Conservation (phyloP, 2,888 invertebrate species). For the Tanytarsus gracilentus region DNA sequence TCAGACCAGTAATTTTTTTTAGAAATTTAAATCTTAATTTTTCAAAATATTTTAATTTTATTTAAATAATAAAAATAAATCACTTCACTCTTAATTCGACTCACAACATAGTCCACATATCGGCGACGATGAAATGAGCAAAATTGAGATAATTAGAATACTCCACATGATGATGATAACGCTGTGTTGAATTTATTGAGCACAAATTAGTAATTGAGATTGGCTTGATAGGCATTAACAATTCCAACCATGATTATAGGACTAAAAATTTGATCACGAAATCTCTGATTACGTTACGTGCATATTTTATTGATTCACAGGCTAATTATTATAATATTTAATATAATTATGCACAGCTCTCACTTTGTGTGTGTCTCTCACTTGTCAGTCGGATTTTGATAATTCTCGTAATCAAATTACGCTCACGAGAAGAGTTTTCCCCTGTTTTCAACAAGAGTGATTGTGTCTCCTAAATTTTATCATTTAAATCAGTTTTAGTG, state of each 20-base stretch:
- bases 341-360: neutral
- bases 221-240: neutral
- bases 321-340: conserved; percentile 4
- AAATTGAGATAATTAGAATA: neutral
- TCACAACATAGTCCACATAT: neutral
- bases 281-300: conserved; percentile 10
- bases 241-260: neutral
- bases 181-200: neutral
- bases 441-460: too few species aligned
- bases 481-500: too few species aligned
- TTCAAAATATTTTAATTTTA: too few species aligned
- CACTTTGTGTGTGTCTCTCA: too few species aligned
- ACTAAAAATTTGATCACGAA: neutral
- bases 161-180: neutral
- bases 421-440: too few species aligned
- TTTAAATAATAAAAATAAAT: too few species aligned
- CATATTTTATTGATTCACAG: conserved; percentile 13
- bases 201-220: neutral
- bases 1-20: too few species aligned
- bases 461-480: too few species aligned
- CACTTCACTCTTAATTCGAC: neutral
- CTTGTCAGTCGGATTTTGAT: too few species aligned
- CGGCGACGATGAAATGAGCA: neutral
- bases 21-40: too few species aligned
- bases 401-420: too few species aligned